These are phyloP conservation scores for Eptesicus fuscus DNA, from an alignment of 2,113 vertebrate species.

Conservation along the genomic window DNA sequence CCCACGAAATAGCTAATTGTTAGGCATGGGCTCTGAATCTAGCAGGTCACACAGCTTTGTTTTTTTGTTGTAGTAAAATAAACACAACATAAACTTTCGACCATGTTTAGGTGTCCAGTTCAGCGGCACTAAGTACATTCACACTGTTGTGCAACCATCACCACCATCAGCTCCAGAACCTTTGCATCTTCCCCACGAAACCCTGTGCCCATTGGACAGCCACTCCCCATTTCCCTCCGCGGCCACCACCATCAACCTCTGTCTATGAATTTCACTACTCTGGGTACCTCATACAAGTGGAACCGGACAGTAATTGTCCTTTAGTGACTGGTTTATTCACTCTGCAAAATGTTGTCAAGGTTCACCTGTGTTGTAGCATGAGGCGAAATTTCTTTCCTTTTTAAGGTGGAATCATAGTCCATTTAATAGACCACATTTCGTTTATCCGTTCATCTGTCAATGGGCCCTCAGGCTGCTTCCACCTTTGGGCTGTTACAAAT, in stretches of 20 bases:
- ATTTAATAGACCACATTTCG: rapidly evolving
- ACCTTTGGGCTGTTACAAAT: background rate
- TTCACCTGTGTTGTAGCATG: background rate
- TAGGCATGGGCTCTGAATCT: slow-evolving; percentile 1
- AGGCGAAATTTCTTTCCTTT: background rate
- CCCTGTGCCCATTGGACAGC: background rate
- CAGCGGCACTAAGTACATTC: too few relatives aligned
- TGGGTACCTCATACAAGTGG: background rate
- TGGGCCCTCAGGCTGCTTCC: background rate
- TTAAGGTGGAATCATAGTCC: background rate
- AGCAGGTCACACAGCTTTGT: slow-evolving; percentile 26
- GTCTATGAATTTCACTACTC: background rate
- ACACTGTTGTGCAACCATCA: background rate
- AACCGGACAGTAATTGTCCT: background rate
- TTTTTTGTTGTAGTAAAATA: background rate
- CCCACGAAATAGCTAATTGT: background rate
- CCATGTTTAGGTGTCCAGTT: background rate
- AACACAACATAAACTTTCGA: background rate
- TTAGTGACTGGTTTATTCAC: background rate
- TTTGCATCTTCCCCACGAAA: background rate
- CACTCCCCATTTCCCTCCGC: too few relatives aligned
- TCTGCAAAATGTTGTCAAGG: background rate
- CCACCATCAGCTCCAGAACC: background rate
- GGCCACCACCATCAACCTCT: background rate
- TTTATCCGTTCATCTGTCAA: background rate